phyloP scores from a whole-genome alignment of 2,113 vertebrate species.

The Pycnonotus jocosus region DNA sequence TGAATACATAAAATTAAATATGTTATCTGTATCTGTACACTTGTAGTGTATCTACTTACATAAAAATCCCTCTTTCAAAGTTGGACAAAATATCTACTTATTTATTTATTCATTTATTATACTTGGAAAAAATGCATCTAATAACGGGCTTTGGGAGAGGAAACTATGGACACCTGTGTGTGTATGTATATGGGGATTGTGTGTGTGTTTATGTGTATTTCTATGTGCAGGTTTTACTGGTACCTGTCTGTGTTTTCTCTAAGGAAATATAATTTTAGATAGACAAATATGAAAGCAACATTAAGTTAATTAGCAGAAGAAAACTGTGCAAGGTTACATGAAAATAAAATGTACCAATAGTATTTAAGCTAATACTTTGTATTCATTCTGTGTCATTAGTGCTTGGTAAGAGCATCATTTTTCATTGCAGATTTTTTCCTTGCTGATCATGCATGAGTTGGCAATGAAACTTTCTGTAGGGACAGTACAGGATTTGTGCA shows the following conservation, averaged over 20 bases:
- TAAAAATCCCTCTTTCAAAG: neutral
- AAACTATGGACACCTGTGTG: neutral
- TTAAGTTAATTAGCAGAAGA: neutral
- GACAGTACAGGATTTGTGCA: neutral
- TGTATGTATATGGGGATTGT: neutral
- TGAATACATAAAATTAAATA: neutral
- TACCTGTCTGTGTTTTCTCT: neutral
- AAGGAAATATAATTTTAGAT: neutral
- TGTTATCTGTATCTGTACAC: neutral
- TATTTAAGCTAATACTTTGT: neutral
- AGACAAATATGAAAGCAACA: neutral
- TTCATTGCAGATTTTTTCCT: neutral
- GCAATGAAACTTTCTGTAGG: neutral
- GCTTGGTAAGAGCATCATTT: neutral
- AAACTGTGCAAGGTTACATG: neutral
- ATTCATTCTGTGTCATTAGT: neutral
- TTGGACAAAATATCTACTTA: neutral
- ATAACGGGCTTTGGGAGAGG: neutral
- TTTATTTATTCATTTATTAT: neutral
- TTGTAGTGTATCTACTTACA: neutral
- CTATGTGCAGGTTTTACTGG: neutral
- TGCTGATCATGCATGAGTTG: neutral
- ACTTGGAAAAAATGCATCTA: neutral
- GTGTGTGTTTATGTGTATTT: neutral
- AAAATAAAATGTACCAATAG: neutral